Percentiles rank a stretch among this genome's conserved stretches.
phyloP scores from a whole-genome alignment of 2,113 vertebrate genomes.

The Catharus minimus region DNA sequence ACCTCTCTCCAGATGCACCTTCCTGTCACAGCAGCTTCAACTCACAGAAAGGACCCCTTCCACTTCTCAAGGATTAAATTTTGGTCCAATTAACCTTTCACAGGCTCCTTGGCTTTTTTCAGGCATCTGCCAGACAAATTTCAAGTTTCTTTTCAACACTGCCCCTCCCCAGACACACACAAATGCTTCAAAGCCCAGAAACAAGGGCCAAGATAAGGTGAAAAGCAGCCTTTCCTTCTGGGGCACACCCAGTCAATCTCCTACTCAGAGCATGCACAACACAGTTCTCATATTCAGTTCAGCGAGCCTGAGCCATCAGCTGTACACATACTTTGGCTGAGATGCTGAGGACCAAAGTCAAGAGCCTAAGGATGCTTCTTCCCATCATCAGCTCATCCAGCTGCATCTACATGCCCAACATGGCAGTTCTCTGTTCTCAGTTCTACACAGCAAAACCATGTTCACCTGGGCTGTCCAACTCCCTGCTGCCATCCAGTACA shows the following conservation, averaged over 20 bases:
- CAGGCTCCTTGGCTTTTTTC: not conserved
- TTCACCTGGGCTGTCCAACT: not conserved
- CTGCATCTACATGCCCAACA: not conserved
- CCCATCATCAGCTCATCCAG: not conserved
- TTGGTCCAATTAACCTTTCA: not conserved
- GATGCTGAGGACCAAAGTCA: not conserved
- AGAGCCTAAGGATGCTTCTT: not conserved
- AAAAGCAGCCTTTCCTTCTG: not conserved
- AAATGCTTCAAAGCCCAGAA: not conserved
- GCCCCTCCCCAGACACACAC: not conserved
- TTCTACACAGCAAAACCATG: fast-evolving
- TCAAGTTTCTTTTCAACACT: not conserved
- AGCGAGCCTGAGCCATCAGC: not conserved
- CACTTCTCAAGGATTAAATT: not conserved
- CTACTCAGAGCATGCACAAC: not conserved
- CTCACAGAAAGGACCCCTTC: not conserved
- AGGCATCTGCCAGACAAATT: not conserved
- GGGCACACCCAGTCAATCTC: not conserved
- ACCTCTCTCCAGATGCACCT: not conserved
- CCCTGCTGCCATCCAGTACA: not conserved
- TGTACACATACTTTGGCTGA: not conserved
- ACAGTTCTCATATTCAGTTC: not conserved
- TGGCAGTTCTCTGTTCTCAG: no score
- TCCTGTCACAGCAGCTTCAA: not conserved
- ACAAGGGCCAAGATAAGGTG: not conserved